Evolutionary conservation across 2,888 invertebrate species (phyloP).

Genomic region (Thera britannica): DNA sequence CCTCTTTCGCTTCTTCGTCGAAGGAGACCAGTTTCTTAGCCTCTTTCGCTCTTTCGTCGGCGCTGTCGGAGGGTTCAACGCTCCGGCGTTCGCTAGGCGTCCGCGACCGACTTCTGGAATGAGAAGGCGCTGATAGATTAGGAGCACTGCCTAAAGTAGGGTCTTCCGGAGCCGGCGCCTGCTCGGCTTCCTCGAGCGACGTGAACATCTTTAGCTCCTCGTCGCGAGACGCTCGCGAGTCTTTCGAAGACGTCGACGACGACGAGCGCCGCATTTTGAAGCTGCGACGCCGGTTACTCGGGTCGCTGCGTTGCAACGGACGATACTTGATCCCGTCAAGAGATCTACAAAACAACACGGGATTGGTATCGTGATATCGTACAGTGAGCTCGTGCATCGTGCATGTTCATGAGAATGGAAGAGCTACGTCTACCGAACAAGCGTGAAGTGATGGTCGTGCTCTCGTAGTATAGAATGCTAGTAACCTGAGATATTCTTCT

Average conservation of each 20-base stretch:
- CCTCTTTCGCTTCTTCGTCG: conserved; percentile 72
- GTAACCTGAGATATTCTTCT: conserved; percentile 83
- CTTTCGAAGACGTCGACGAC: conserved; percentile 85
- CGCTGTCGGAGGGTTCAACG: conserved; percentile 61
- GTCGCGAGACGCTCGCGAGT: conserved; percentile 86
- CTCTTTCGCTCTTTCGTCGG: conserved; percentile 60
- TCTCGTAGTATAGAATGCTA: conserved; percentile 61
- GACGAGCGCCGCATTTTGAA: conserved; percentile 86
- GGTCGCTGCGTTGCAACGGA: conserved; percentile 86
- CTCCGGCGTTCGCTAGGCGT: conserved; percentile 69
- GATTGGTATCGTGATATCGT: conserved; percentile 76
- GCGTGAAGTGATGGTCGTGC: conserved; percentile 58
- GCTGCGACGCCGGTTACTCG: conserved; percentile 85
- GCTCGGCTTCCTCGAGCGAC: conserved; percentile 86
- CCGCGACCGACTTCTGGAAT: conserved; percentile 83
- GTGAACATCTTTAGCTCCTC: conserved; percentile 87
- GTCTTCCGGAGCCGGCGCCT: conserved; percentile 68
- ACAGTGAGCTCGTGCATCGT: conserved; percentile 69
- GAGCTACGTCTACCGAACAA: conserved; percentile 60
- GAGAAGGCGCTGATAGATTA: conserved; percentile 80
- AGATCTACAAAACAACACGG: conserved; percentile 84
- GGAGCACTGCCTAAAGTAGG: conserved; percentile 72
- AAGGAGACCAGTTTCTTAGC: conserved; percentile 71
- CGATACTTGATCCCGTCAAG: conserved; percentile 87
- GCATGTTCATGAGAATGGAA: conserved; percentile 52